Evolutionary conservation across 1,140 invertebrate species (phyloP), one percentile per base, ranked within the genome.

Genomic region (Copidosoma floridanum): DNA sequence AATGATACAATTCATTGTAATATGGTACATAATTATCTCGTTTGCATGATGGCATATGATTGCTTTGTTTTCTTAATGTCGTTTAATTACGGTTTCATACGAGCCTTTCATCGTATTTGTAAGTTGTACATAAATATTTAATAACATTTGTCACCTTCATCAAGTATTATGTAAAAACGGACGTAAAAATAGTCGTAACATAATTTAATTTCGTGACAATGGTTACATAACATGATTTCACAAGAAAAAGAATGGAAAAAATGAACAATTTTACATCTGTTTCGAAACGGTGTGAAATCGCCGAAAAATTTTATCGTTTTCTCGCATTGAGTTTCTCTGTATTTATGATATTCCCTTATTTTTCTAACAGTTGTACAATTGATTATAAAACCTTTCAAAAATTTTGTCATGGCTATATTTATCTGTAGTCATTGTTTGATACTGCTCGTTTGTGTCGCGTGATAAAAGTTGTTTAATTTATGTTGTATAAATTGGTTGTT

Each of bases 41-140:
- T 71, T 70, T 71, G 71, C 68, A 72, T 70, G 68, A 71, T 70
- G 69, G 71, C 62, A 72, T 74, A 71, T 65, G 71, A 73, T 68
- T 74, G 72, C 70, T 71, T 70, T 66, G 54, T 63, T 61, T 71
- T 68, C 65, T 68, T 65, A 66, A 57, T 63, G 63, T 70, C 65
- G 68, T 70, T 67, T 67, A 69, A 62, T 72, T 72, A 69, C 62
- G 68, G 70, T 72, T 60, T 71, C 46, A 53, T 67, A 54, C 44
- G 32, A 57, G 55, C 46, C 60, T n/a, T 26, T 47, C 37, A 47
- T 47, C 18, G 53, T 35, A 32, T 35, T 53, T 37, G 24, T 55
- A 63, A 57, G 24, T 32, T 57, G 61, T 63, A 63, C 24, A 63
- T 63, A 63, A 47, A 63, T 63, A 57, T 35, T 54, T 57, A 57